These are phyloP conservation scores for Ectobius pallidus DNA, from an alignment of 2,888 invertebrate species.

Conservation along the genomic window DNA sequence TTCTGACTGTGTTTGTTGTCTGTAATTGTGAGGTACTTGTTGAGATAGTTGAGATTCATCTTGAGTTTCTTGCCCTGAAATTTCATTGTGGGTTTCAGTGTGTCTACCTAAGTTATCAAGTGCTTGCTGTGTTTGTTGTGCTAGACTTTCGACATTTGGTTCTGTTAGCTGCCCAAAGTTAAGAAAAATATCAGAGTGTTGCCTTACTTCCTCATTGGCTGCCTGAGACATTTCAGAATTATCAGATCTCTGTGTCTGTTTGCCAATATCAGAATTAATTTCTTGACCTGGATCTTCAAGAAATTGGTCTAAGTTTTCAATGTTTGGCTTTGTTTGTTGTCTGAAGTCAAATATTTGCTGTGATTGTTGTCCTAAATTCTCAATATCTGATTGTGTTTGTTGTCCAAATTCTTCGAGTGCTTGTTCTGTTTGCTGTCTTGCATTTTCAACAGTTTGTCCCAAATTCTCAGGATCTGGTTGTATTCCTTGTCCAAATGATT, in stretches of 20 bases:
- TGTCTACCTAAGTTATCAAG: background rate
- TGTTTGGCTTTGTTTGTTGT: too few species aligned
- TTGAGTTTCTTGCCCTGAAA: conserved; percentile 1
- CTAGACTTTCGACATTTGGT: background rate
- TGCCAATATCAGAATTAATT: too few species aligned
- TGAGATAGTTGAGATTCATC: conserved; percentile 18
- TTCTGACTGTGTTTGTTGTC: too few species aligned
- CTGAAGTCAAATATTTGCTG: conserved; percentile 44
- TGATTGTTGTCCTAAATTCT: conserved; percentile 34
- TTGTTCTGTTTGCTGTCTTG: background rate
- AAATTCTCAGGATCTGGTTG: background rate
- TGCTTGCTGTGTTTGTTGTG: background rate
- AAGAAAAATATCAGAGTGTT: background rate
- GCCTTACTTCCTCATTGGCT: background rate
- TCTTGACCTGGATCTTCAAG: conserved; percentile 43
- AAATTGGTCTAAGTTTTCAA: background rate
- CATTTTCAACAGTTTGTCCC: conserved; percentile 7
- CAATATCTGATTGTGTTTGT: background rate
- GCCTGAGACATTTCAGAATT: too few species aligned
- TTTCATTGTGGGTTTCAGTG: too few species aligned
- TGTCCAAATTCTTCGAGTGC: conserved; percentile 3
- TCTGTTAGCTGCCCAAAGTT: background rate
- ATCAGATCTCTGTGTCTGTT: too few species aligned
- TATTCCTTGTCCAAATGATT: background rate
- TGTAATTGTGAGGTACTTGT: conserved; percentile 44